Base-by-base conservation (phyloP, 2,113 vertebrate species). In the Protobothrops flavoviridis region DNA sequence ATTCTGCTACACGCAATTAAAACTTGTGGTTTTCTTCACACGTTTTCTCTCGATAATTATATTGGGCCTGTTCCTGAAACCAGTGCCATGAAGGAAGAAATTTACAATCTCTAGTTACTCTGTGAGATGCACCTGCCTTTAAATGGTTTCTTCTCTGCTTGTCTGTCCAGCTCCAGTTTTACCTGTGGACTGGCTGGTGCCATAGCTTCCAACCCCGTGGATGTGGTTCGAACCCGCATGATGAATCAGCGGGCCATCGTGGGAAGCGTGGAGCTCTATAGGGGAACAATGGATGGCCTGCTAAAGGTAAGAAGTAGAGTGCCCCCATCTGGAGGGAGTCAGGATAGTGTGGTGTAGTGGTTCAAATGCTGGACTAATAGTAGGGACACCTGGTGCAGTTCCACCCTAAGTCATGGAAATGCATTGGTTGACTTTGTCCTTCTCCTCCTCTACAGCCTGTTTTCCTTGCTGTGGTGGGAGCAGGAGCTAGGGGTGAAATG, bases 221-320 rank as follows among this genome's bases (percentile, higher is more conserved):
- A 99, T 0, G 99, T 99, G 55, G 99, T 99, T 56, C 97, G 99
- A 93, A 99, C 99, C 0, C 98, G 99, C 52, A 99, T 99, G 98
- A 99, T 99, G 98, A 99, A 99, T 98, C 99, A 99, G 97, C 98
- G 97, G 15, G 98, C 97, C 0, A 97, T 98, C 0, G 97, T 97
- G 96, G 98, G 96, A 91, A 97, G 94, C 26, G 96, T 97, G 0
- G 97, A 97, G 91, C 97, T 98, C 93, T 99, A 99, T 92, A 98
- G 98, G 96, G 98, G 99, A 92, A 99, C 99, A 0, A 92, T 99
- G 96, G 98, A 99, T 94, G 99, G 99, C 53, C 96, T 99, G 0
- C 92, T 99, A 95, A 99, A 99, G 98, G 98, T 99, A 95, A 48
- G 92, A 15, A 9, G 26, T 5, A 11, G n/a, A 23, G 8, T 8